These are phyloP conservation scores for Eutrigla gurnardus DNA, from an alignment of 2,797 vertebrate genomes.

Conservation along the genomic window DNA sequence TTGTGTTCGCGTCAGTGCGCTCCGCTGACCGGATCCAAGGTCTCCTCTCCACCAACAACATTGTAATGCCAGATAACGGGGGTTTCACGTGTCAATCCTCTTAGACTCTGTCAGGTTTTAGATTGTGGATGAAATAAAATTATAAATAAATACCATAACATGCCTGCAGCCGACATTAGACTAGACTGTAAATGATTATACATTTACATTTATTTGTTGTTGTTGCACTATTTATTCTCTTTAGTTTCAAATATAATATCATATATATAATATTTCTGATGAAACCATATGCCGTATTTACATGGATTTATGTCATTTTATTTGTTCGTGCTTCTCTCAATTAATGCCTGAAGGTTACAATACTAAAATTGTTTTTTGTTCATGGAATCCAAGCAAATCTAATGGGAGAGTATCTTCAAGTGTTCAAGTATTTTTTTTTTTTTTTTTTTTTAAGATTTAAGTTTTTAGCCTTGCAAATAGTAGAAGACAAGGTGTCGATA, in stretches of 20 bases:
- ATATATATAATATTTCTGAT: too few relatives aligned
- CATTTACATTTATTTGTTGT: neutral
- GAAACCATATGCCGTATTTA: too few relatives aligned
- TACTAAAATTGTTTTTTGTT: neutral
- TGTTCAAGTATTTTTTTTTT: too few relatives aligned
- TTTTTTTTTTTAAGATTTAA: neutral
- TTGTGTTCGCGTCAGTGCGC: conserved; percentile 12
- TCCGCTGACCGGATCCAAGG: conserved; percentile 32
- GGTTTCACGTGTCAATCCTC: neutral
- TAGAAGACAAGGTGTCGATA: accelerated
- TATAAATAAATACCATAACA: neutral
- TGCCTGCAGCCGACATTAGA: conserved; percentile 6
- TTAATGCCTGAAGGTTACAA: too few relatives aligned
- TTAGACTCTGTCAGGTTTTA: neutral
- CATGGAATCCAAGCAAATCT: too few relatives aligned
- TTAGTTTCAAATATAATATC: too few relatives aligned
- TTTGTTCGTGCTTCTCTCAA: neutral
- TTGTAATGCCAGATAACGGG: neutral
- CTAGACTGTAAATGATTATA: neutral
- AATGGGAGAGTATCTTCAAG: too few relatives aligned
- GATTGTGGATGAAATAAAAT: neutral
- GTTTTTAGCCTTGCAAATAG: neutral
- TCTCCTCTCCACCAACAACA: conserved; percentile 3
- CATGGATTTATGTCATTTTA: neutral
- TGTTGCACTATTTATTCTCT: too few relatives aligned